Evolutionary conservation across 2,113 vertebrate species (phyloP), one percentile per base, ranked within the genome.

Genomic region (Furnarius figulus): DNA sequence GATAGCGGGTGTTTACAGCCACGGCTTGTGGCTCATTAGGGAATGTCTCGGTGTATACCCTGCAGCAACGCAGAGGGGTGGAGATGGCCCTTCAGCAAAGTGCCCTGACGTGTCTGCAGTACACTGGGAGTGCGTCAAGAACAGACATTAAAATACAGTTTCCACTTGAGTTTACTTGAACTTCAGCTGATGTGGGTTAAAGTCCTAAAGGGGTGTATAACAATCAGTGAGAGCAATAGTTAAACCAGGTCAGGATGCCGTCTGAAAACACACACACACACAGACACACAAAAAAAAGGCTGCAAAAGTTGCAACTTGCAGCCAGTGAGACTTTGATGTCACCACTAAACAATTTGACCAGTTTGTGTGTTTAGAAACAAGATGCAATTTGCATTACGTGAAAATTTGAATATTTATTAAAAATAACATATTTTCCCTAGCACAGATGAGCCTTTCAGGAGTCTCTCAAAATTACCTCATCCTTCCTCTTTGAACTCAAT

Each of bases 41-140:
- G 50, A 31, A 14, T 0, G 17, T 21, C 39, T 67, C 19, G 0
- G 5, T 2, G 14, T 4, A 0, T 3, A 3, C 10, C 21, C 7
- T 4, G 49, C 18, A 42, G 5, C 37, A 37, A 8, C 1, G 3
- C 59, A 30, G 9, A 15, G 6, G 1, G 4, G 1, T 1, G n/a
- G 42, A 33, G 14, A 17, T 7, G 30, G 28, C 47, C 19, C 52
- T 30, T 15, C 12, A 13, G 6, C 15, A 16, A 71, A 71, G 31
- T 0, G 10, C 17, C 59, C 50, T 1, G 2, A 11, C 14, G 1
- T 0, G 0, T 39, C 21, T 53, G 44, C 6, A 24, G 22, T 13
- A 12, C 28, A 1, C 14, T 31, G 7, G 22, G 15, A 59, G n/a
- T 0, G 0, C 0, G 0, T 20, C 61, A 42, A 12, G 30, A 61